Percentiles rank a stretch among this genome's conserved stretches.
These are phyloP conservation scores for Macrotus californicus DNA, from an alignment of 2,113 vertebrate genomes.

Conservation along the genomic window DNA sequence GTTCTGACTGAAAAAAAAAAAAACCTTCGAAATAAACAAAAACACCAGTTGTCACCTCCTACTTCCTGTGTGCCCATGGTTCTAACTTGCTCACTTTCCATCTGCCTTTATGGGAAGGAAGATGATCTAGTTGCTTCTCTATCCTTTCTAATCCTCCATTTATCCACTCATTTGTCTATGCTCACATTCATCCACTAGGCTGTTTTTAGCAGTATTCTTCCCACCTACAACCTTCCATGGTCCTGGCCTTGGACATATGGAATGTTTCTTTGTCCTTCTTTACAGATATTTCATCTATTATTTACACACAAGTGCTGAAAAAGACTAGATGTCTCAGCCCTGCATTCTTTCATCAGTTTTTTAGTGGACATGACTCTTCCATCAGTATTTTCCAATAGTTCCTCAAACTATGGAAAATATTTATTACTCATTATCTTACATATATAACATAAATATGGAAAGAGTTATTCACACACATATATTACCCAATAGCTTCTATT, in stretches of 20 bases:
- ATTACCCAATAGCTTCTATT: background rate
- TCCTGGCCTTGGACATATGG: fast-evolving
- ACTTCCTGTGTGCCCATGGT: too few species aligned
- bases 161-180: background rate
- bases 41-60: background rate
- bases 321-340: background rate
- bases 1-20: background rate
- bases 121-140: too few species aligned
- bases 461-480: background rate
- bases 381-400: background rate
- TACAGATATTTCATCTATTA: background rate
- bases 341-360: background rate
- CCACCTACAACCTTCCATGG: fast-evolving
- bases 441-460: background rate
- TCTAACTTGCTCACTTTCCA: background rate
- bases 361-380: background rate
- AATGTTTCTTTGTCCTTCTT: background rate
- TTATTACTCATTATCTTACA: background rate
- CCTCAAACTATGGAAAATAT: background rate
- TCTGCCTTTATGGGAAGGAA: background rate
- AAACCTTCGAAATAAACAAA: background rate
- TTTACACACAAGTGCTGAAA: background rate
- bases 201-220: background rate
- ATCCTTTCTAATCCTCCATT: background rate
- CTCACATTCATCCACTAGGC: background rate